Percentiles rank a stretch among this genome's conserved stretches.
These are phyloP conservation scores for Solenopsis fugax DNA, from an alignment of 1,140 invertebrate genomes.

Conservation along the genomic window DNA sequence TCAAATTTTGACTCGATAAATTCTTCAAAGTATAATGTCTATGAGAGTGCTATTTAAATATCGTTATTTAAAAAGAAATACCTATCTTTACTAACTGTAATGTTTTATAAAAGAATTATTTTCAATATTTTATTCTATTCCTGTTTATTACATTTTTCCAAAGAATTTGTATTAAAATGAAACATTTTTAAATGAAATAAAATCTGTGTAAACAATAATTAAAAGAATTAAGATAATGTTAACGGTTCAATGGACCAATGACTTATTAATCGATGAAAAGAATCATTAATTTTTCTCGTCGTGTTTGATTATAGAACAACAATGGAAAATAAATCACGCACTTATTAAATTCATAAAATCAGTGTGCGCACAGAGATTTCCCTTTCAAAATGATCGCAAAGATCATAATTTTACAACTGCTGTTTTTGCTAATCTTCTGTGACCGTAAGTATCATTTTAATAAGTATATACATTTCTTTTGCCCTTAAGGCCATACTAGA, in stretches of 20 bases:
- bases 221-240: neutral
- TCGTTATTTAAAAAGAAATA: too few species aligned
- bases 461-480: constrained; percentile 55
- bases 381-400: constrained; percentile 53
- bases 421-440: constrained; percentile 66
- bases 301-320: constrained; percentile 13
- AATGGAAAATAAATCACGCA: neutral
- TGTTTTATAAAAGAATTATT: neutral
- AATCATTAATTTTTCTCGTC: constrained; percentile 4
- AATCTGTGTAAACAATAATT: neutral
- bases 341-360: neutral
- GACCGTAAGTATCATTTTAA: constrained; percentile 63
- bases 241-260: neutral
- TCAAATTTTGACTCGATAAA: too few species aligned
- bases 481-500: constrained; percentile 33
- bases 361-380: neutral
- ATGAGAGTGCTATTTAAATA: too few species aligned
- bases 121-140: neutral
- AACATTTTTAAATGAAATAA: neutral
- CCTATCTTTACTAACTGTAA: too few species aligned
- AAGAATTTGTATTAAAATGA: neutral
- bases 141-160: neutral
- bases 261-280: neutral
- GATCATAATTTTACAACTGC: constrained; percentile 42
- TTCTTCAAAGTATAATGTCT: too few species aligned